Evolutionary conservation across 2,113 vertebrate species (phyloP).

Genomic region (Crotalus horridus): DNA sequence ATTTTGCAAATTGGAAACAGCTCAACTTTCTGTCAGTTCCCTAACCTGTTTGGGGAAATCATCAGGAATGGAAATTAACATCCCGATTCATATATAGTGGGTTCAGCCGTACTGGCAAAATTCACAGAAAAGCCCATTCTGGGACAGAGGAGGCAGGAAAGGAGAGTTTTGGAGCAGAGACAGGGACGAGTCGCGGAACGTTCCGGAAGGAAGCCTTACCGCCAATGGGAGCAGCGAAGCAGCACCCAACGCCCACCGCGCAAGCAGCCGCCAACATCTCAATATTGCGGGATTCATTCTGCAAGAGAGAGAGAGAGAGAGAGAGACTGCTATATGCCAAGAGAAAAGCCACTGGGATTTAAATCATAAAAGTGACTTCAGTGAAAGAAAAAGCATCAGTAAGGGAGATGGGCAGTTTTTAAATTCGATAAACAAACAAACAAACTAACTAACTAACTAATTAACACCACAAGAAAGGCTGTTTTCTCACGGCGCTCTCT

Average conservation of each 20-base stretch:
- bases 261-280: slow-evolving; percentile 94
- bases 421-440: background rate
- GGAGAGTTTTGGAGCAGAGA: background rate
- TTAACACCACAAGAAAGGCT: background rate
- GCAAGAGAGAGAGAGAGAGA: slow-evolving; percentile 3
- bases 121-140: background rate
- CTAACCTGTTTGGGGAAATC: background rate
- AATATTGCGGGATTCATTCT: slow-evolving; percentile 92
- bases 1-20: background rate
- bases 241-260: slow-evolving; percentile 91
- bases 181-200: accelerated
- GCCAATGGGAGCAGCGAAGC: slow-evolving; percentile 92
- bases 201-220: slow-evolving; percentile 69
- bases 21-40: background rate
- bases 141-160: background rate
- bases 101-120: background rate
- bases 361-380: background rate
- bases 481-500: background rate
- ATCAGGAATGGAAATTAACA: background rate
- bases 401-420: background rate
- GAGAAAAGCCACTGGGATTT: no score
- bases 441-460: background rate
- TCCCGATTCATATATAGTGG: background rate
- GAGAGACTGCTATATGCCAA: background rate
- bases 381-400: background rate